phyloP scores from a whole-genome alignment of 2,797 vertebrate species.

The Aldrovandia affinis region DNA sequence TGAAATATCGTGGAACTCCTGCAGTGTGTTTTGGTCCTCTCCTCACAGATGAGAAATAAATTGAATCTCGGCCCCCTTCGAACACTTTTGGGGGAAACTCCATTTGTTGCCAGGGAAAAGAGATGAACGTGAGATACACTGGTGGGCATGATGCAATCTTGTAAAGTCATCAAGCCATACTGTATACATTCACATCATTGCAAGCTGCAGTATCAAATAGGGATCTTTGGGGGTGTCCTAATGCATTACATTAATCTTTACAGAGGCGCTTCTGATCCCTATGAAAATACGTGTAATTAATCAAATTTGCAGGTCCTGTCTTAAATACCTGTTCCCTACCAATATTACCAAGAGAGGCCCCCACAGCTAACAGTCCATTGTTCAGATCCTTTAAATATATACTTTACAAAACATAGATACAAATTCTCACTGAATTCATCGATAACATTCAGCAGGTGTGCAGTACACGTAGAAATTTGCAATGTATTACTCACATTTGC shows the following conservation, averaged over 20 bases:
- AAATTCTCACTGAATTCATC: too few species aligned
- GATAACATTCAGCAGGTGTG: too few species aligned
- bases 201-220: not conserved
- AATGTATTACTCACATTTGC: too few species aligned
- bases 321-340: too few species aligned
- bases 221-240: not conserved
- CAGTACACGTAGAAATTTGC: too few species aligned
- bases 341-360: too few species aligned
- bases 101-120: not conserved
- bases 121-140: not conserved
- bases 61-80: not conserved
- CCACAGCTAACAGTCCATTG: too few species aligned
- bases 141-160: not conserved
- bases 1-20: slow-evolving; percentile 17
- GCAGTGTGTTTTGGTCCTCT: not conserved
- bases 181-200: slow-evolving; percentile 4
- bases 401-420: too few species aligned
- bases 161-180: not conserved
- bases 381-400: too few species aligned
- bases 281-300: too few species aligned
- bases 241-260: not conserved
- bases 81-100: slow-evolving; percentile 15
- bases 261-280: too few species aligned
- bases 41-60: slow-evolving; percentile 21
- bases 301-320: not conserved